A percentile compares a stretch with the other conserved stretches of the same genome.
phyloP scores from a whole-genome alignment of 2,797 vertebrate species.

The Hoplostethus mediterraneus region DNA sequence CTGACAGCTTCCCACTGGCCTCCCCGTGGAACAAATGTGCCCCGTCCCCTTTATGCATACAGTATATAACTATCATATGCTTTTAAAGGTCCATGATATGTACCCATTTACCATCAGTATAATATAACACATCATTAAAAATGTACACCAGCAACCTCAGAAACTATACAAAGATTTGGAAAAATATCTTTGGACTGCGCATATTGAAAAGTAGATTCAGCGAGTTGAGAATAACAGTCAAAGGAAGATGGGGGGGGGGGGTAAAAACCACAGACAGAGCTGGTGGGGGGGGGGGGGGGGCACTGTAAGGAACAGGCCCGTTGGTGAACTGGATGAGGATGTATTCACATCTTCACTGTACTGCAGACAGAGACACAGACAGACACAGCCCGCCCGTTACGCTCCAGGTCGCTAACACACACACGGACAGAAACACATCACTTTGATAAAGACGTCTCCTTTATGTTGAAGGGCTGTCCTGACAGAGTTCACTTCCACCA shows the following conservation, averaged over 20 bases:
- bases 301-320: slow-evolving; percentile 31
- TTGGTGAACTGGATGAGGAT: slow-evolving; percentile 24
- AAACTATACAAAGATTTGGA: slow-evolving; percentile 82
- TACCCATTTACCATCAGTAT: slow-evolving; percentile 80
- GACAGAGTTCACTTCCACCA: slow-evolving; percentile 15
- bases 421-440: background rate
- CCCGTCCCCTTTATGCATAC: slow-evolving; percentile 54
- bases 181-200: slow-evolving; percentile 89
- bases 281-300: background rate
- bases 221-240: slow-evolving; percentile 69
- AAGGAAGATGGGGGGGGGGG: slow-evolving; percentile 43
- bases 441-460: background rate
- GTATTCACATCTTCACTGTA: slow-evolving; percentile 14
- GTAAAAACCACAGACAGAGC: slow-evolving; percentile 32
- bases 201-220: slow-evolving; percentile 83
- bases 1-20: slow-evolving; percentile 54
- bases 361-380: slow-evolving; percentile 27
- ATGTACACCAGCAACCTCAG: slow-evolving; percentile 78
- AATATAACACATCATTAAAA: slow-evolving; percentile 71
- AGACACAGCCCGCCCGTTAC: background rate
- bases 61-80: slow-evolving; percentile 73
- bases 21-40: slow-evolving; percentile 48
- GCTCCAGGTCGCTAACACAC: slow-evolving; percentile 22
- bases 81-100: slow-evolving; percentile 74
- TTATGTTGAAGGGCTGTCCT: background rate